These are phyloP conservation scores for Alligator sinensis DNA, from an alignment of 2,113 vertebrate species.

Conservation along the genomic window DNA sequence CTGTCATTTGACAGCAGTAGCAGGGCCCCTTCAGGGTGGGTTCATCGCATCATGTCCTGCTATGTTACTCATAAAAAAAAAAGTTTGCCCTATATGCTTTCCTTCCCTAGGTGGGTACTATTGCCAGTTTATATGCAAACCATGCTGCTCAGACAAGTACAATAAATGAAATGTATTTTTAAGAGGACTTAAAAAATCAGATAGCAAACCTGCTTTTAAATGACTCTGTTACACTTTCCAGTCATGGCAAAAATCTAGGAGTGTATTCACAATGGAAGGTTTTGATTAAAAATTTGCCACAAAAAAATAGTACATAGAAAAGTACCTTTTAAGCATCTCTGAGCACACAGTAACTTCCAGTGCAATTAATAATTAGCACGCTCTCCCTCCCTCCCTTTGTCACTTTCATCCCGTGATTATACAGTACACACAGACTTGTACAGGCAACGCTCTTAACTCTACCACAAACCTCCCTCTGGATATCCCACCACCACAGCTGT, in stretches of 20 bases:
- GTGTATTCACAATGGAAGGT: neutral
- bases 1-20: too few relatives aligned
- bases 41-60: too few relatives aligned
- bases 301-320: neutral
- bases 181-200: neutral
- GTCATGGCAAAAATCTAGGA: neutral
- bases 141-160: neutral
- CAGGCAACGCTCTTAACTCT: neutral
- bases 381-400: slow-evolving; percentile 50
- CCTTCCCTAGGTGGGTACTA: neutral
- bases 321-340: slow-evolving; percentile 34
- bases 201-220: slow-evolving; percentile 2
- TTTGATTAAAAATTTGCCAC: slow-evolving; percentile 7
- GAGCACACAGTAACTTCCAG: slow-evolving; percentile 30
- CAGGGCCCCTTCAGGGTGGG: too few relatives aligned
- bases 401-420: slow-evolving; percentile 39
- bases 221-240: neutral
- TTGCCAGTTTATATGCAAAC: neutral
- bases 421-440: neutral
- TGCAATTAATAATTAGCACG: slow-evolving; percentile 52
- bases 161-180: neutral
- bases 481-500: neutral
- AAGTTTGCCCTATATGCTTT: neutral
- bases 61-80: too few relatives aligned
- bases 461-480: slow-evolving; percentile 21